Conservation (phyloP, 2,888 invertebrate genomes). For the Petrophora chlorosata region DNA sequence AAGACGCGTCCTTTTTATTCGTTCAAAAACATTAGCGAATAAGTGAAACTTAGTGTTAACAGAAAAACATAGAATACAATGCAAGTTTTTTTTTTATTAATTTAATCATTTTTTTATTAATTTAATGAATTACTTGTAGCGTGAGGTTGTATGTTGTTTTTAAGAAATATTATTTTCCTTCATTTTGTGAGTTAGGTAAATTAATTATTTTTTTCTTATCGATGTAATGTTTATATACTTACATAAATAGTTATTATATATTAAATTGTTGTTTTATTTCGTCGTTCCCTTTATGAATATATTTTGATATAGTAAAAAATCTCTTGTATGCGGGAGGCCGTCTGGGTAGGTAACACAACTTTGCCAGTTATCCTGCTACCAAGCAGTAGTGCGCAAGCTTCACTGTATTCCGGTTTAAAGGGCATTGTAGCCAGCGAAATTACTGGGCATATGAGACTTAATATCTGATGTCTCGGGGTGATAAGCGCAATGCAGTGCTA, state of each 20-base stretch:
- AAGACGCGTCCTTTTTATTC: no score
- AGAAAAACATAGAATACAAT: conserved; percentile 37
- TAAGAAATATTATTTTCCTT: conserved; percentile 46
- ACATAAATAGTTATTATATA: conserved; percentile 84
- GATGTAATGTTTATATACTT: conserved; percentile 83
- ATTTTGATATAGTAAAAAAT: no score
- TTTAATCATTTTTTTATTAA: conserved; percentile 51
- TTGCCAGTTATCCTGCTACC: no score
- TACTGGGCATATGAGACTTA: no score
- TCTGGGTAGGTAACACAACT: no score
- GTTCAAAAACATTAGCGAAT: conserved; percentile 56
- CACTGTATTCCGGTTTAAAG: no score
- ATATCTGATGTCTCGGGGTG: no score
- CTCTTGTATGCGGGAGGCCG: no score
- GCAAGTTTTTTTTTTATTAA: conserved; percentile 50
- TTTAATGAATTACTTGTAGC: conserved; percentile 65
- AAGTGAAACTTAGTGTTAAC: conserved; percentile 56
- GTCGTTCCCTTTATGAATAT: neutral
- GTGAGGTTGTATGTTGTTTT: conserved; percentile 79
- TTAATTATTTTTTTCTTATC: conserved; percentile 80
- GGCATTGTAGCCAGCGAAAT: no score
- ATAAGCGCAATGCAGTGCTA: no score
- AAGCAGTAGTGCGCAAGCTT: no score
- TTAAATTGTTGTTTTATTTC: conserved; percentile 74
- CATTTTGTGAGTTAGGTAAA: conserved; percentile 76